phyloP scores from a whole-genome alignment of 2,888 invertebrate species.

The Oscheius sp. region DNA sequence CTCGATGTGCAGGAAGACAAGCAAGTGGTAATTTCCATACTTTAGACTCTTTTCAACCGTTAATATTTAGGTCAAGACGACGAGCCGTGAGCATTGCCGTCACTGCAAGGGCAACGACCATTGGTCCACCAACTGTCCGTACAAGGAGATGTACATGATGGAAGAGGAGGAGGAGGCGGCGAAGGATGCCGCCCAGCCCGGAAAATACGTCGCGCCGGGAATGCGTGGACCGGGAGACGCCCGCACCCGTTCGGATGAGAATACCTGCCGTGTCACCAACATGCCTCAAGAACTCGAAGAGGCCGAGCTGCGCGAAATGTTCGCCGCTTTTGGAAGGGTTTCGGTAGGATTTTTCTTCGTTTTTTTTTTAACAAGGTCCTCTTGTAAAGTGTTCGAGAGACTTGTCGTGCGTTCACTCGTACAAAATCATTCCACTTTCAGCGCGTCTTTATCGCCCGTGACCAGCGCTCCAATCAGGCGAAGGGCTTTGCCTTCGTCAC shows the following conservation, averaged over 20 bases:
- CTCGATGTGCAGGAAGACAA: conserved; percentile 75
- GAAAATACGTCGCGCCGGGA: conserved; percentile 41
- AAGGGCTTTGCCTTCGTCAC: conserved; percentile 97
- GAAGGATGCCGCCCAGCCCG: conserved; percentile 45
- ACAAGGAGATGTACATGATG: conserved; percentile 79
- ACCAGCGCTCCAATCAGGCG: conserved; percentile 79
- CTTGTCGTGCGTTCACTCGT: neutral
- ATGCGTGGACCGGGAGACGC: conserved; percentile 28
- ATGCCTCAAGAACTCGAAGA: conserved; percentile 93
- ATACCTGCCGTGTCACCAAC: conserved; percentile 96
- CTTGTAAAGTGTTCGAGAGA: neutral
- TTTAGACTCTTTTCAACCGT: neutral
- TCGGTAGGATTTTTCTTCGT: conserved; percentile 4
- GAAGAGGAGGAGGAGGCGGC: conserved; percentile 57
- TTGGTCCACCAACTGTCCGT: conserved; percentile 98
- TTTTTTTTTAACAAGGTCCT: neutral
- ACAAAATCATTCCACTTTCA: conserved; percentile 74
- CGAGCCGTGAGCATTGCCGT: conserved; percentile 68
- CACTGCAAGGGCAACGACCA: conserved; percentile 80
- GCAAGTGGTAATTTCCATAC: conserved; percentile 39
- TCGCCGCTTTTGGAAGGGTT: conserved; percentile 85
- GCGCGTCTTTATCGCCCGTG: conserved; percentile 94
- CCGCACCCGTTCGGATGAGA: conserved; percentile 73
- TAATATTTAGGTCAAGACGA: conserved; percentile 49
- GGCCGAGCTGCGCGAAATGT: conserved; percentile 92